Percentiles rank a stretch among this genome's conserved stretches.
Conservation (phyloP, 2,888 invertebrate species). For the Sminthurides aquaticus region DNA sequence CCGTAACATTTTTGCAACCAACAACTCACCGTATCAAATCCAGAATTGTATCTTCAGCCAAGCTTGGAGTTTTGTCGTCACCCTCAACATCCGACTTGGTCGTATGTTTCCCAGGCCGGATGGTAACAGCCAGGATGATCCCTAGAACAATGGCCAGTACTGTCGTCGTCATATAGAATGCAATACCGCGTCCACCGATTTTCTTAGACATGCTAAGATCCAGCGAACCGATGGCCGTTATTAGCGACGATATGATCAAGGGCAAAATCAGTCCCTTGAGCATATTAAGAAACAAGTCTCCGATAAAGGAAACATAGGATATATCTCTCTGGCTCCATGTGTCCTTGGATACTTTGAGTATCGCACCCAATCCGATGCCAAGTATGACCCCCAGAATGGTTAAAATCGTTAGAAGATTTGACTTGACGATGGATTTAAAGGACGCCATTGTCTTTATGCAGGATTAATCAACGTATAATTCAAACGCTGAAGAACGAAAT, state of each 20-base stretch:
- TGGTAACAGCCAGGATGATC: slow-evolving; percentile 79
- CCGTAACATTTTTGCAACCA: no score
- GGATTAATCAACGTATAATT: no score
- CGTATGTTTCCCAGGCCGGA: slow-evolving; percentile 62
- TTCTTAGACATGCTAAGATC: slow-evolving; percentile 83
- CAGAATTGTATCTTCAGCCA: slow-evolving; percentile 68
- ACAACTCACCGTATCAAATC: slow-evolving; percentile 72
- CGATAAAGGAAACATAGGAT: slow-evolving; percentile 90
- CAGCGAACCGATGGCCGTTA: slow-evolving; percentile 83
- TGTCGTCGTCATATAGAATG: slow-evolving; percentile 89
- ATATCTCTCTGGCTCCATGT: slow-evolving; percentile 70
- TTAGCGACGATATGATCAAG: slow-evolving; percentile 77
- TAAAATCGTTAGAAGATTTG: slow-evolving; percentile 71
- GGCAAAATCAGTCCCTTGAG: slow-evolving; percentile 91
- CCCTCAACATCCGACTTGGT: slow-evolving; percentile 26
- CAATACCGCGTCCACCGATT: slow-evolving; percentile 78
- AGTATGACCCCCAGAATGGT: slow-evolving; percentile 71
- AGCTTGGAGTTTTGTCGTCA: slow-evolving; percentile 62
- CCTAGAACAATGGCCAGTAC: slow-evolving; percentile 81
- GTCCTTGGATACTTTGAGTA: slow-evolving; percentile 53
- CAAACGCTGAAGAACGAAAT: no score
- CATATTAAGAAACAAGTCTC: slow-evolving; percentile 91
- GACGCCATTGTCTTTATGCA: background rate
- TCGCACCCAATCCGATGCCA: slow-evolving; percentile 65
- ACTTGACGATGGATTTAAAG: slow-evolving; percentile 48